Evolutionary conservation across 2,797 vertebrate species (phyloP), one percentile per base, ranked within the genome.

Genomic region (Chelmon rostratus): DNA sequence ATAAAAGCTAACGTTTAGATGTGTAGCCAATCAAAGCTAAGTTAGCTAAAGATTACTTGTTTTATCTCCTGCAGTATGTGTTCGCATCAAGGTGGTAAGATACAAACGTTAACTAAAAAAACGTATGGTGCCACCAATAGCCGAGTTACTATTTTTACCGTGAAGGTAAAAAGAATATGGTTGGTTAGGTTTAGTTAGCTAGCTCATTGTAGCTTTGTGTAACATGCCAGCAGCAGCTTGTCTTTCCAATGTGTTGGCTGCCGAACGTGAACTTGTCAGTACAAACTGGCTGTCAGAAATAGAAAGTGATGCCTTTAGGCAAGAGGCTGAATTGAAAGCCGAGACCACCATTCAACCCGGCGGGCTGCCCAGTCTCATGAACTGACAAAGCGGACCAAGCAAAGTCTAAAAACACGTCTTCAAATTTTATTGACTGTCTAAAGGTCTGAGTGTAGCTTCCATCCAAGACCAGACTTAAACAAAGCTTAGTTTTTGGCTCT

Each of bases 1-100:
- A 38, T 35, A 72, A 68, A 5, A 46, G 90, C 87, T 85, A 88
- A 78, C 75, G 18, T 57, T 50, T 53, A 8, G 16, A 71, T 81
- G 2, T 79, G 16, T 65, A 76, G 68, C 68, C 53, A 78, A 33
- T 70, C 6, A 81, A 68, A 72, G 82, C 82, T 78, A 82, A 64
- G 73, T 73, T 78, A 78, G 79, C 79, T 67, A 5, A 68, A 42
- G 11, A 76, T 76, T 11, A 66, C 67, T 81, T 77, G 37, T 44
- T 63, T 42, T 59, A 42, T 28, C 12, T 64, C 33, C 5, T 23
- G 18, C 1, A 11, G 12, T 6, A 46, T 6, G 18, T 67, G 11
- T 44, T 37, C 1, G 1, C 44, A 18, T 54, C 6, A 33, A 35
- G 9, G 1, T 15, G n/a, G 16, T 37, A 38, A 37, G 25, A 6